These are phyloP conservation scores for Mormyrus proboscirostris DNA, from an alignment of 2,797 vertebrate species.

Conservation along the genomic window DNA sequence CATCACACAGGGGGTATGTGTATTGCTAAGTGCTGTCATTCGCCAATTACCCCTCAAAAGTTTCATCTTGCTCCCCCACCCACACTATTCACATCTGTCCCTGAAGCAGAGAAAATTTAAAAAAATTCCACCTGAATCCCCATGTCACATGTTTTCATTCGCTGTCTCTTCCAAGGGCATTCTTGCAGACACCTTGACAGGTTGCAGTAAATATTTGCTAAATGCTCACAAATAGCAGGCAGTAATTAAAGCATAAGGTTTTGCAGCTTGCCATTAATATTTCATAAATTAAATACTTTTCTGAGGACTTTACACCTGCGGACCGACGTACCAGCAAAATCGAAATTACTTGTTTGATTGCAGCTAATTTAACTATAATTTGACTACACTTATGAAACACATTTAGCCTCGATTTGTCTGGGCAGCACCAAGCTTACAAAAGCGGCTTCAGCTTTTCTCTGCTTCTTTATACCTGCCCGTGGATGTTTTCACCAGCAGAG, in stretches of 20 bases:
- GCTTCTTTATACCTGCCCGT: neutral
- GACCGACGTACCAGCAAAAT: neutral
- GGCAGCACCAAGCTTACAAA: neutral
- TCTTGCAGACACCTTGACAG: conserved; percentile 17
- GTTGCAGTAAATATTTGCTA: conserved; percentile 4
- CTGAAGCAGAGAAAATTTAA: neutral
- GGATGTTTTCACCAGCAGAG: neutral
- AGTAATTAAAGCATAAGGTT: neutral
- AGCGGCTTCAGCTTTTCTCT: neutral
- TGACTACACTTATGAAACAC: neutral
- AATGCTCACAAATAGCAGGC: conserved; percentile 9
- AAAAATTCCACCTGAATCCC: neutral
- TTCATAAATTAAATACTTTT: neutral
- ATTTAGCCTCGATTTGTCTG: neutral
- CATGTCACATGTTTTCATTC: neutral
- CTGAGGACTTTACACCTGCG: neutral
- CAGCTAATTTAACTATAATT: neutral
- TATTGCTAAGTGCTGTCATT: neutral
- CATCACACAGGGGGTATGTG: neutral
- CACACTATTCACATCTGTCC: neutral
- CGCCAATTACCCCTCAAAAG: neutral
- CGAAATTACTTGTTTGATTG: neutral
- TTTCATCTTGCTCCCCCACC: neutral
- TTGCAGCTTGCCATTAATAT: neutral
- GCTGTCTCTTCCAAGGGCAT: neutral